Base-by-base conservation (phyloP, 2,888 invertebrate genomes). In the Calameuta idolon region DNA sequence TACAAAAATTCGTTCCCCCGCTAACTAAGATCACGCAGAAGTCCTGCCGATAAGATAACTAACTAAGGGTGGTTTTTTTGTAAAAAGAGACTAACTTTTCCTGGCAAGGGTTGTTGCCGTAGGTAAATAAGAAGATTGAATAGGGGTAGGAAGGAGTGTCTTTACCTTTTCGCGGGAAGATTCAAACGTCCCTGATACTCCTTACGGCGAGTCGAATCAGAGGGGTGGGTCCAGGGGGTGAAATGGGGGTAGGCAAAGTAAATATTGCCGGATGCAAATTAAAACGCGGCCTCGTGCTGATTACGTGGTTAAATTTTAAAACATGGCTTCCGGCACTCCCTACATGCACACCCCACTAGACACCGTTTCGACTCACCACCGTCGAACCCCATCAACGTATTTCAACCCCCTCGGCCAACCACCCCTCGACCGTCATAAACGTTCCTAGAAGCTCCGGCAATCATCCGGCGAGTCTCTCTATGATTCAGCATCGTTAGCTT, bases 241-340 rank as follows among this genome's bases (percentile, higher is more conserved):
- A 15, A 15, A 15, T 23, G 2, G 55, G 15, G 15, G 55, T 2
- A 9, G 23, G 23, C 75, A 83, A 79, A 79, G 80, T 82, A 82
- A 83, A 83, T 83, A 83, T 83, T 83, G 82, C 78, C 82, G 75
- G 80, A 82, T 81, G 80, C 81, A 83, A 83, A 83, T 83, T 82
- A 83, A 83, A 83, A 82, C 80, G 80, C 80, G 75, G 79, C 79
- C 78, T 76, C 80, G 83, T 80, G 81, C 82, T 82, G 82, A 81
- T 83, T 82, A 83, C 83, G 81, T 79, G 82, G 80, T 83, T 81
- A 82, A 83, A 83, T 82, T 82, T 83, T 83, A 81, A 82, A 82
- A 75, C 78, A 40, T 12, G 69, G 76, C 82, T 77, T 68, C 77
- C 69, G 79, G 81, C 81, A 55, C 74, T 74, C 75, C 79, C 69